Evolutionary conservation across 2,888 invertebrate species (phyloP), one percentile per base, ranked within the genome.

Genomic region (Chrysina gloriosa): DNA sequence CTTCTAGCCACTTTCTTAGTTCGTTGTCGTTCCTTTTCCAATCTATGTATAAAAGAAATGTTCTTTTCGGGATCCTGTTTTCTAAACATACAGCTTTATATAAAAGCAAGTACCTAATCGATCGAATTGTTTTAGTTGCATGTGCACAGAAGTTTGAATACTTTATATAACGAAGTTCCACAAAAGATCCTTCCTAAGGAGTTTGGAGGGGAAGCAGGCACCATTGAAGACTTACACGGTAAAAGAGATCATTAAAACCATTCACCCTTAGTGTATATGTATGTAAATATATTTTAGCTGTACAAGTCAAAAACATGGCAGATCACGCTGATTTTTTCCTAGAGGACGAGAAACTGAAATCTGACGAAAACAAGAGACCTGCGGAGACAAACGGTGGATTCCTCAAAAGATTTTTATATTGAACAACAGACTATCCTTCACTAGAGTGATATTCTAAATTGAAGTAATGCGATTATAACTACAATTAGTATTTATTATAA

Each of bases 191-290:
- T 76, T 1, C 75, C 76, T 0, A 65, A 56, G 9, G 75, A 75
- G 23, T 74, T 72, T 31, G 75, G 75, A 1, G 76, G 76, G 1
- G 63, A 71, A 5, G 74, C 74, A 63, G 72, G 56, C 25, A 70
- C 89, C 9, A 85, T 89, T 77, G 86, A 86, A 56, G 88, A 88
- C 73, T 87, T 89, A 0, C 87, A 87, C 52, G 86, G 87, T 88
- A 73, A 29, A 29, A 1, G 14, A n/a, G n/a, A n/a, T n/a, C n/a
- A n/a, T 29, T 50, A 25, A 27, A 27, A 23, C n/a, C n/a, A n/a
- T n/a, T n/a, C n/a, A n/a, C n/a, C n/a, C n/a, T n/a, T n/a, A n/a
- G n/a, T n/a, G n/a, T n/a, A n/a, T n/a, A n/a, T n/a, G n/a, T n/a
- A n/a, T n/a, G n/a, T n/a, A 16, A 69, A 64, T 56, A 63, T 25